Conservation (phyloP, 2,888 invertebrate species). For the Caenorhabditis sp. region DNA sequence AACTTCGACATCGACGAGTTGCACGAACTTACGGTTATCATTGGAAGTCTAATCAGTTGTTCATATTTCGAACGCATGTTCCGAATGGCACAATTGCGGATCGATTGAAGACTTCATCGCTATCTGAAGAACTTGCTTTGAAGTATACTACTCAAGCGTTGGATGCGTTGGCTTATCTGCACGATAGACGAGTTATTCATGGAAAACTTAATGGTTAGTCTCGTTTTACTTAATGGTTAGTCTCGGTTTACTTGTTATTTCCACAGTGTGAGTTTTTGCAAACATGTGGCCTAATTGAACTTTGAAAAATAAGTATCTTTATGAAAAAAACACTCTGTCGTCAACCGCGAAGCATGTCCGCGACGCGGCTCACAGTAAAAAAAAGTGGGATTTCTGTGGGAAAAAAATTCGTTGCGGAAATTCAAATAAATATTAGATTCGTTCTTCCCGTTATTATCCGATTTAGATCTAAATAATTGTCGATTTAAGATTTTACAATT, state of each 20-base stretch:
- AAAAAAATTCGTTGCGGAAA: no score
- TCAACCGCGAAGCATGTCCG: no score
- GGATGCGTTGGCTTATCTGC: constrained; percentile 37
- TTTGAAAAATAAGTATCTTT: no score
- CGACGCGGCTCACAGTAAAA: no score
- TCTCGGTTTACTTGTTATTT: background rate
- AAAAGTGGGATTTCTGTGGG: no score
- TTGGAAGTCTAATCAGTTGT: constrained; percentile 13
- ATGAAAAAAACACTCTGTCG: no score
- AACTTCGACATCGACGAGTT: constrained; percentile 29
- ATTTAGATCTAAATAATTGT: no score
- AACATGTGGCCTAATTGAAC: no score
- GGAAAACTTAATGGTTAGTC: constrained; percentile 43
- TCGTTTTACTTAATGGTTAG: background rate
- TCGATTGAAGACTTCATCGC: constrained; percentile 31
- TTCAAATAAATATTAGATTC: no score
- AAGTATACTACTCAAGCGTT: constrained; percentile 37
- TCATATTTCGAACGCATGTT: constrained; percentile 42
- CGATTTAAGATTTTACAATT: no score
- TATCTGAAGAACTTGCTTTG: constrained; percentile 28
- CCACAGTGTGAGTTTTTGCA: no score
- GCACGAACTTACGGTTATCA: constrained; percentile 31
- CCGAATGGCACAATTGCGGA: constrained; percentile 48
- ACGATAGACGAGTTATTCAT: constrained; percentile 34
- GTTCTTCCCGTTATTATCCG: no score